A percentile compares a stretch with the other conserved stretches of the same genome.
Conservation (phyloP, 2,888 invertebrate genomes). For the Plusia festucae region DNA sequence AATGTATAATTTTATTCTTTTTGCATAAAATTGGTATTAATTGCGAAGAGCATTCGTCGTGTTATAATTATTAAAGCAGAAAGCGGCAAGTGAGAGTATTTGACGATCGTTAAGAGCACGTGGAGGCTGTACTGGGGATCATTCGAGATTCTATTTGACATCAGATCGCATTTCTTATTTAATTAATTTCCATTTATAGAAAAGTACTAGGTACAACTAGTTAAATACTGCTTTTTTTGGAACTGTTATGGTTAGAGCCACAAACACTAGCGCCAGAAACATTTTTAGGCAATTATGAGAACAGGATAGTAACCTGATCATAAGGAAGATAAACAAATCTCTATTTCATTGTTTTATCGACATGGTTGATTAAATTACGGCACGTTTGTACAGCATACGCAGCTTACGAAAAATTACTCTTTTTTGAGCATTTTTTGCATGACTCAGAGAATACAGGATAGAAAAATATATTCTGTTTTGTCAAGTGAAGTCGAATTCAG, state of each 20-base stretch:
- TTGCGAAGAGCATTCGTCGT: constrained; percentile 67
- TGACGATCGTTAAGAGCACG: constrained; percentile 31
- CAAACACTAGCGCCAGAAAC: not conserved
- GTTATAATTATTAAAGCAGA: constrained; percentile 75
- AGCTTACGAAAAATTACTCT: no score
- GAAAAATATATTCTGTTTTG: no score
- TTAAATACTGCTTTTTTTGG: not conserved
- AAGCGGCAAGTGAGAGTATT: constrained; percentile 79
- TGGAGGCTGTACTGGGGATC: constrained; percentile 2
- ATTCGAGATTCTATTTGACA: constrained; percentile 1
- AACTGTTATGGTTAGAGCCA: not conserved
- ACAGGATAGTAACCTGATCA: not conserved
- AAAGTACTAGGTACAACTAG: not conserved
- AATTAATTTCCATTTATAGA: constrained; percentile 4
- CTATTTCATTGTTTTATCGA: constrained; percentile 3
- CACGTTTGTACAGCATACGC: not conserved
- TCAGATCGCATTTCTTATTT: not conserved
- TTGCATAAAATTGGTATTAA: constrained; percentile 77
- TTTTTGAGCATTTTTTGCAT: not conserved
- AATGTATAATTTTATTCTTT: constrained; percentile 68
- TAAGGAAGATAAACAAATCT: not conserved
- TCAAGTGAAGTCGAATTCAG: no score
- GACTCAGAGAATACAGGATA: not conserved
- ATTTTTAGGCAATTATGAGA: not conserved
- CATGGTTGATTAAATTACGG: not conserved